These are phyloP conservation scores for Scartelaos histophorus DNA, from an alignment of 2,113 vertebrate species.

Conservation along the genomic window DNA sequence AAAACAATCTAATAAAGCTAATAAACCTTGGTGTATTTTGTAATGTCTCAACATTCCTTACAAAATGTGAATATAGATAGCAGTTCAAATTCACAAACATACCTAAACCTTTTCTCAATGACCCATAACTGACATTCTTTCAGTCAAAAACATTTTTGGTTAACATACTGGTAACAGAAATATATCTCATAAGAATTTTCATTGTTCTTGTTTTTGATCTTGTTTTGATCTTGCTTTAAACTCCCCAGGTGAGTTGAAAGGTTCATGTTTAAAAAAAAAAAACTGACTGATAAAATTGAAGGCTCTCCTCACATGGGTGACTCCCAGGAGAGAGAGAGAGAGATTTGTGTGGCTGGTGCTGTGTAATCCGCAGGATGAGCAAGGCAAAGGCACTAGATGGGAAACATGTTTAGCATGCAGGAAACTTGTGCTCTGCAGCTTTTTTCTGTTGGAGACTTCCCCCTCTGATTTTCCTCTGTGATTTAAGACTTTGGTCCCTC, in stretches of 20 bases:
- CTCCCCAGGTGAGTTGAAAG: conserved; percentile 16
- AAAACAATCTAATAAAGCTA: too few species aligned
- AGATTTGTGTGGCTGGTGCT: conserved; percentile 32
- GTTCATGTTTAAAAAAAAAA: not conserved
- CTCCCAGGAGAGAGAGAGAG: conserved; percentile 20
- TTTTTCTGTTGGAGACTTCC: conserved; percentile 14
- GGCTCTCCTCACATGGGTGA: conserved; percentile 3
- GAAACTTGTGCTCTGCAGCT: conserved; percentile 21
- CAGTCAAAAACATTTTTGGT: too few species aligned
- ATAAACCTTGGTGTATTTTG: not conserved
- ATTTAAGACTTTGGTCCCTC: conserved; percentile 11
- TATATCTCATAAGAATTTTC: not conserved
- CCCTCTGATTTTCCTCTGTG: conserved; percentile 6
- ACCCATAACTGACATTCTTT: not conserved
- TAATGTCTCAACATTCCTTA: not conserved
- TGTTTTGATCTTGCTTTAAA: conserved; percentile 28
- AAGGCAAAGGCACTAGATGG: conserved; percentile 34
- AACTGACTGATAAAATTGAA: conserved; percentile 1
- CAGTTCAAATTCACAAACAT: not conserved
- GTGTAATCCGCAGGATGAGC: conserved; percentile 48
- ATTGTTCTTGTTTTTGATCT: not conserved
- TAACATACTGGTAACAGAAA: not conserved
- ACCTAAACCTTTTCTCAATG: not conserved
- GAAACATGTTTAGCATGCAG: conserved; percentile 28
- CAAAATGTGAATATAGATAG: not conserved